These are phyloP conservation scores for Operophtera brumata DNA, from an alignment of 2,888 invertebrate genomes.

Conservation along the genomic window DNA sequence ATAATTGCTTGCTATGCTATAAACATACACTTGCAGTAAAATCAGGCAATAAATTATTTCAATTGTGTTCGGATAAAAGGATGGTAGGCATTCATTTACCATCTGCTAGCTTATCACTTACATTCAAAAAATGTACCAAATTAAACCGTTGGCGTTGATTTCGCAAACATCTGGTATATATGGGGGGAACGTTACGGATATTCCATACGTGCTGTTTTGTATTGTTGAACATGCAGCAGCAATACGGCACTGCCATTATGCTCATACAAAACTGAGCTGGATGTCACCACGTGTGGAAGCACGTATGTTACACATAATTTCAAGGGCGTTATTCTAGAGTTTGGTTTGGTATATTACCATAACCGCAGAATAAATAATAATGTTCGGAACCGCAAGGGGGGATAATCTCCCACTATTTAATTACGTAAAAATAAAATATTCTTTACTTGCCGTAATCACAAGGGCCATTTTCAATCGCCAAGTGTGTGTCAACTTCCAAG, in stretches of 20 bases:
- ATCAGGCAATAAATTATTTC: conserved; percentile 10
- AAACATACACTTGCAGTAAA: not conserved
- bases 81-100: conserved; percentile 9
- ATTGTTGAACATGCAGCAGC: no score
- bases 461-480: no score
- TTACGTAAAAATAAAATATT: no score
- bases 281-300: not conserved
- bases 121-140: conserved; percentile 13
- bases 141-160: conserved; percentile 11
- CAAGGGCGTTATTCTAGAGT: conserved; percentile 38
- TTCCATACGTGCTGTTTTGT: no score
- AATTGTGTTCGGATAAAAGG: conserved; percentile 12
- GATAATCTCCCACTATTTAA: no score
- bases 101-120: conserved; percentile 17
- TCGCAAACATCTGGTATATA: conserved; percentile 21
- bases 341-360: conserved; percentile 58
- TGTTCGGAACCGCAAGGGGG: conserved; percentile 49
- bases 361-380: conserved; percentile 33
- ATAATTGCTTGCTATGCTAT: not conserved
- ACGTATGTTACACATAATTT: conserved; percentile 18
- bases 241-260: no score
- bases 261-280: no score
- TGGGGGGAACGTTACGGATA: no score
- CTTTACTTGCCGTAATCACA: no score
- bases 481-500: no score